These are phyloP conservation scores for Athalia cordata DNA, from an alignment of 2,888 invertebrate genomes.

Conservation along the genomic window DNA sequence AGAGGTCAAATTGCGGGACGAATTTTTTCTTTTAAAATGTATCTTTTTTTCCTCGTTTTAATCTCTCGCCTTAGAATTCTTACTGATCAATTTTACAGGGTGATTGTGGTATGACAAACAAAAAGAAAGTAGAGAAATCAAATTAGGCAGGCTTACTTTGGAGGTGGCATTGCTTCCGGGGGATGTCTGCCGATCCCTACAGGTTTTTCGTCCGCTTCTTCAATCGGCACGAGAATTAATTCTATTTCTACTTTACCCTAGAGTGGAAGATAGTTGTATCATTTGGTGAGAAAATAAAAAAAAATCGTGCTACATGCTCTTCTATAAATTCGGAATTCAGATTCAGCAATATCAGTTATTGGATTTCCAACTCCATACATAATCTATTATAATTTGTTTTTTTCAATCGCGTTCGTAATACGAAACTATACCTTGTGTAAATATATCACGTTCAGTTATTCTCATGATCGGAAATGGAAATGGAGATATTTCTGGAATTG, in stretches of 20 bases:
- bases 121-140: conserved; percentile 53
- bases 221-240: conserved; percentile 77
- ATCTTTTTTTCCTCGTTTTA: neutral
- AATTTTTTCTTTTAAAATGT: too few species aligned
- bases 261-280: conserved; percentile 52
- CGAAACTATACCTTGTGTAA: too few species aligned
- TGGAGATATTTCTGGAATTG: neutral
- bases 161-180: conserved; percentile 79
- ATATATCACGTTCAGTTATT: neutral
- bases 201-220: conserved; percentile 78
- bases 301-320: too few species aligned
- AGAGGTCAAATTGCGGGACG: too few species aligned
- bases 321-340: too few species aligned
- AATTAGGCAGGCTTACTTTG: conserved; percentile 74
- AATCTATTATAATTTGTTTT: too few species aligned
- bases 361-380: too few species aligned
- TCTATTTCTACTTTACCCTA: conserved; percentile 85
- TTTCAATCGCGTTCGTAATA: too few species aligned
- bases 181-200: conserved; percentile 80
- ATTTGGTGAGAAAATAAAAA: too few species aligned
- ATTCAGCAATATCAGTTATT: too few species aligned
- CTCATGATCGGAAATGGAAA: neutral
- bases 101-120: neutral
- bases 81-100: too few species aligned
- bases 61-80: neutral